Conservation (phyloP, 2,113 vertebrate genomes). For the Cavia porcellus region DNA sequence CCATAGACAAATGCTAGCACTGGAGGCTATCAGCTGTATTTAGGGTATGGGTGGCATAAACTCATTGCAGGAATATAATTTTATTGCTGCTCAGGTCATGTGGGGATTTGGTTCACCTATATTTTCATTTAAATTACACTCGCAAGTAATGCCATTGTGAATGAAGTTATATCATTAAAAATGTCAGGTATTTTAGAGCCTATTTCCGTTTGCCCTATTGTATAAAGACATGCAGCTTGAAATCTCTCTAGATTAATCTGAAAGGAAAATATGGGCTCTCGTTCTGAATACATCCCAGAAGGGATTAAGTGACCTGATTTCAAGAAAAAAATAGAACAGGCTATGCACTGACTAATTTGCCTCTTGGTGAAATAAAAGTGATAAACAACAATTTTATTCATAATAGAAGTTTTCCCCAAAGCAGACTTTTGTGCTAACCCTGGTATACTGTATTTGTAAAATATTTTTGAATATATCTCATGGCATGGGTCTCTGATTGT, state of each 20-base stretch:
- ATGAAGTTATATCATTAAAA: constrained; percentile 80
- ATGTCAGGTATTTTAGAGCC: constrained; percentile 76
- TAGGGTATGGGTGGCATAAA: neutral
- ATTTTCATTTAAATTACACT: constrained; percentile 78
- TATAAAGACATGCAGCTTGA: constrained; percentile 69
- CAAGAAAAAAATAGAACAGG: constrained; percentile 69
- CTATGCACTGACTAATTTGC: constrained; percentile 77
- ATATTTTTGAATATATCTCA: constrained; percentile 61
- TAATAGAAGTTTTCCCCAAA: constrained; percentile 73
- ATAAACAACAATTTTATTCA: constrained; percentile 78
- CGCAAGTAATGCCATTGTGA: constrained; percentile 75
- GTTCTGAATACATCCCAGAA: constrained; percentile 77
- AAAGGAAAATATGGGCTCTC: constrained; percentile 74
- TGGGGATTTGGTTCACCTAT: constrained; percentile 33
- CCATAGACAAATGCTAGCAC: constrained; percentile 29
- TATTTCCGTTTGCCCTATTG: constrained; percentile 77
- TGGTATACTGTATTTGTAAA: constrained; percentile 70
- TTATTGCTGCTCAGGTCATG: constrained; percentile 30
- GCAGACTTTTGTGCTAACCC: constrained; percentile 71
- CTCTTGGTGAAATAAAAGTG: constrained; percentile 77
- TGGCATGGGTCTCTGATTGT: constrained; percentile 55
- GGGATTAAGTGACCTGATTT: constrained; percentile 82
- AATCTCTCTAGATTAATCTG: constrained; percentile 77
- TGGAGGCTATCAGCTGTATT: constrained; percentile 44
- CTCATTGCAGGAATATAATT: constrained; percentile 39